These are phyloP conservation scores for Pediacus dermestoides DNA, from an alignment of 2,888 invertebrate genomes.

Conservation along the genomic window DNA sequence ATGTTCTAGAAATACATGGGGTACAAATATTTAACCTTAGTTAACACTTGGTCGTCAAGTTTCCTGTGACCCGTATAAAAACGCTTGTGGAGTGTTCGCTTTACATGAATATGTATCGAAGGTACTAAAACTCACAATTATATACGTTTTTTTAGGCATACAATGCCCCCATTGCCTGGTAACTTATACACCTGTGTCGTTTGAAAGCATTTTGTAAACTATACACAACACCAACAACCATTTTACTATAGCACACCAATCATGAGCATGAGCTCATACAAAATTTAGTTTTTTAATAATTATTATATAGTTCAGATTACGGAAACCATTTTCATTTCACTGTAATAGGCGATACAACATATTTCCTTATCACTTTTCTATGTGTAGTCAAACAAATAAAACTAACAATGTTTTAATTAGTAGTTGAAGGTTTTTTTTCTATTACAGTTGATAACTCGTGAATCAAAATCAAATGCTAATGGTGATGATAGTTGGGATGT, in stretches of 20 bases:
- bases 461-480: slow-evolving; percentile 17
- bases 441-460: slow-evolving; percentile 20
- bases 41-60: slow-evolving; percentile 38
- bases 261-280: too few relatives aligned
- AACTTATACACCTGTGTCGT: not conserved
- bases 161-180: slow-evolving; percentile 14
- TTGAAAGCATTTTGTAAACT: too few relatives aligned
- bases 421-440: too few relatives aligned
- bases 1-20: slow-evolving; percentile 5
- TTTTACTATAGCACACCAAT: too few relatives aligned
- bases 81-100: slow-evolving; percentile 9
- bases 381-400: too few relatives aligned
- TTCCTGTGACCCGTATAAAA: slow-evolving; percentile 41
- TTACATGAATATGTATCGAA: slow-evolving; percentile 17
- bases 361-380: too few relatives aligned
- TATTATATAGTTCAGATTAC: too few relatives aligned
- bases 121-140: slow-evolving; percentile 9
- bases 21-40: slow-evolving; percentile 41
- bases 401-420: too few relatives aligned
- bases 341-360: too few relatives aligned
- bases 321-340: too few relatives aligned
- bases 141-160: slow-evolving; percentile 1
- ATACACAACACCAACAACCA: too few relatives aligned
- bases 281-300: too few relatives aligned
- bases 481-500: slow-evolving; percentile 27